phyloP scores from a whole-genome alignment of 2,797 vertebrate species.

The Pristis pectinata region DNA sequence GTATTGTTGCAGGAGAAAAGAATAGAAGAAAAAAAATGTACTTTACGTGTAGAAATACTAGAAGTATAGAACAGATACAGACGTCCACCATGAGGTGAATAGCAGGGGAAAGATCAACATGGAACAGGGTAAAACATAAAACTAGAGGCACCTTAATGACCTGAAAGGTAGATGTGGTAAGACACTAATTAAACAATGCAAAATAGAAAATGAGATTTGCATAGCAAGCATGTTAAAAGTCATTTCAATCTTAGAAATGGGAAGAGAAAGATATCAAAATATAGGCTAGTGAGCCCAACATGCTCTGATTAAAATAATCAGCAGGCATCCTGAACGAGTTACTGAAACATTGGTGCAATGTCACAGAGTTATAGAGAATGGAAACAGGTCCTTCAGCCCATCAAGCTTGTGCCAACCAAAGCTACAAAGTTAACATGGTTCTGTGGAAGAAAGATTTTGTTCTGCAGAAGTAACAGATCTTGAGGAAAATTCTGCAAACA shows the following conservation, averaged over 20 bases:
- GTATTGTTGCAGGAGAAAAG: background rate
- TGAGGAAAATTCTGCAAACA: background rate
- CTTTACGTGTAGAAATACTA: background rate
- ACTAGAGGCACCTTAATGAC: no score
- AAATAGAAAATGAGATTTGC: background rate
- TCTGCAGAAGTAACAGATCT: background rate
- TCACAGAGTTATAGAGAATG: no score
- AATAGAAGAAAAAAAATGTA: background rate
- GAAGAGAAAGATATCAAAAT: background rate
- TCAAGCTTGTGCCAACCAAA: background rate
- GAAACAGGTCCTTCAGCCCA: no score
- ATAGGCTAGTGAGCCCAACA: background rate
- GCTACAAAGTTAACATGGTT: background rate
- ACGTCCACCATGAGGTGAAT: background rate
- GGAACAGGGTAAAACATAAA: background rate
- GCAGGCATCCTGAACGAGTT: background rate
- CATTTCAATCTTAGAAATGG: background rate
- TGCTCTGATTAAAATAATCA: background rate
- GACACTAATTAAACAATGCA: background rate
- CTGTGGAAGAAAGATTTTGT: background rate
- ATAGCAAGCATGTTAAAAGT: background rate
- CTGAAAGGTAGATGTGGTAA: background rate
- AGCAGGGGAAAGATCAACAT: background rate
- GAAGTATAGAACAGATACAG: background rate
- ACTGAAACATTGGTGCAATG: background rate